Percentiles rank a stretch among this genome's conserved stretches.
These are phyloP conservation scores for Allygus modestus DNA, from an alignment of 2,888 invertebrate genomes.

Conservation along the genomic window DNA sequence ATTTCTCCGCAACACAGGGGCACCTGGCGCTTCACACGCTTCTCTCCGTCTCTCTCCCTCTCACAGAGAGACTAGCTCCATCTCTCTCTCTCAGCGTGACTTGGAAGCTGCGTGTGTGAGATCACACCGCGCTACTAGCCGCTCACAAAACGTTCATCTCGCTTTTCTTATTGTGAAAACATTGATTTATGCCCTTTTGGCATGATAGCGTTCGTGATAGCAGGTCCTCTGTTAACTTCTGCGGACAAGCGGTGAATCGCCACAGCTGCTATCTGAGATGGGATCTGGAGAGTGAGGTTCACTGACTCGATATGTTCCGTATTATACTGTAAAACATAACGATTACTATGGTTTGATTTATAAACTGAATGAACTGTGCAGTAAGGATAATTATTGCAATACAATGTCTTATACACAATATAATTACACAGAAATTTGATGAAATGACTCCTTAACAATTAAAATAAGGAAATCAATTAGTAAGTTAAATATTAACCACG, in stretches of 20 bases:
- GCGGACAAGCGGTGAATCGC: conserved; percentile 20
- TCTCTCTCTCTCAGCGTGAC: conserved; percentile 27
- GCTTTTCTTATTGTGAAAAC: conserved; percentile 47
- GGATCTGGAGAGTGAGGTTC: neutral
- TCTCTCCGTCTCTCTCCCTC: conserved; percentile 27
- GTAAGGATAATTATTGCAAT: no score
- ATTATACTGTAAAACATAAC: no score
- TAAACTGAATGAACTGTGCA: no score
- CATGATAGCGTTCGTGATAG: conserved; percentile 49
- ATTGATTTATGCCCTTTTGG: conserved; percentile 44
- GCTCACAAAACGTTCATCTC: conserved; percentile 9
- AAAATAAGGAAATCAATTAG: no score
- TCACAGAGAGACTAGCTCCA: neutral
- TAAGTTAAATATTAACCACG: no score
- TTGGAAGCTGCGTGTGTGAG: conserved; percentile 49
- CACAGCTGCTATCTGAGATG: neutral
- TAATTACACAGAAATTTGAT: no score
- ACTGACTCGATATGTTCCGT: no score
- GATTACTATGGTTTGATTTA: no score
- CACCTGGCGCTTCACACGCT: conserved; percentile 51
- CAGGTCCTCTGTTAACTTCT: conserved; percentile 38
- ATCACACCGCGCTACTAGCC: conserved; percentile 42
- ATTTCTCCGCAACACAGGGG: conserved; percentile 58
- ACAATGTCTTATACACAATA: no score
- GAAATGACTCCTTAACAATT: no score